Conservation (phyloP, 1,140 invertebrate species). For the Grapholita molesta region DNA sequence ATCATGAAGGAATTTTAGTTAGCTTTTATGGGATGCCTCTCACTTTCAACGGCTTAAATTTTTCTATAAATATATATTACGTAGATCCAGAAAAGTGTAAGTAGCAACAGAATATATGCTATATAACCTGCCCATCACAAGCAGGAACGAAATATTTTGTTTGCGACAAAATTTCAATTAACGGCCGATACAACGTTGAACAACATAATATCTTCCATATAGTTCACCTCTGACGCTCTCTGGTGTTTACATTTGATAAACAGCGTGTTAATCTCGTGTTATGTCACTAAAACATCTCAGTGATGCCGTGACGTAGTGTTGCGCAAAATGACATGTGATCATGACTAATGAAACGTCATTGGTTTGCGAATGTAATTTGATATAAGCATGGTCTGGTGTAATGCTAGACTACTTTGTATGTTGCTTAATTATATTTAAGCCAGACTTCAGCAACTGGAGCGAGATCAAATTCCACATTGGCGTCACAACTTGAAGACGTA, state of each 20-base stretch:
- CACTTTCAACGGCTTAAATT: too few relatives aligned
- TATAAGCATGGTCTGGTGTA: not conserved
- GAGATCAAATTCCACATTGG: not conserved
- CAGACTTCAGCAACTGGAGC: too few relatives aligned
- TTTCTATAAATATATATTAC: too few relatives aligned
- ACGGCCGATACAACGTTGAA: too few relatives aligned
- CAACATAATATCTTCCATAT: not conserved
- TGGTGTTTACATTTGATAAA: not conserved
- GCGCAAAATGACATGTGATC: not conserved
- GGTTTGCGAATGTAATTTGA: not conserved
- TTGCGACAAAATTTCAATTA: too few relatives aligned
- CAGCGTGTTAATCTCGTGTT: not conserved
- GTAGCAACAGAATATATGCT: too few relatives aligned
- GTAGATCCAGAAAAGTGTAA: too few relatives aligned
- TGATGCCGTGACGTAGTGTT: not conserved
- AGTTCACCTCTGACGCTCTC: not conserved
- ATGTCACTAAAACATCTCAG: not conserved
- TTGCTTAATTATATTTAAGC: not conserved
- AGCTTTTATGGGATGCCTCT: too few relatives aligned
- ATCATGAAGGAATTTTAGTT: too few relatives aligned
- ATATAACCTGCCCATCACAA: too few relatives aligned
- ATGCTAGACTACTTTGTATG: not conserved
- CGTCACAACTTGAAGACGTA: not conserved
- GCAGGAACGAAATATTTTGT: too few relatives aligned
- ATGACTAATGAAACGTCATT: not conserved